Base-by-base conservation (phyloP, 2,888 invertebrate species). In the Synergus japonicus region DNA sequence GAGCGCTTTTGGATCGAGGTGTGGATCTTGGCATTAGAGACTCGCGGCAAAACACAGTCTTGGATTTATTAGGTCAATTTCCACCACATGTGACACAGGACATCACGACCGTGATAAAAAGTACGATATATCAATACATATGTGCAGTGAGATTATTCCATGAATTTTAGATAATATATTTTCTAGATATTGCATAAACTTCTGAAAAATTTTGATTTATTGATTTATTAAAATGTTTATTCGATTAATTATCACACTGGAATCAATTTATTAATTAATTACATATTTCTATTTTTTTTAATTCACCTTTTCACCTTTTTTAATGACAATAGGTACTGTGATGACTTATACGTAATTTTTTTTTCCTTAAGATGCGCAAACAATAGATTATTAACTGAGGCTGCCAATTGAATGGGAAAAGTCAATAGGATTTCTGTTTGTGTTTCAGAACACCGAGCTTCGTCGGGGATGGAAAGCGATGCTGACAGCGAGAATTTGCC, bases 81-180 rank as follows among this genome's bases (percentile, higher is more conserved):
- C 96, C 97, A n/a, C 96, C 96, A 46, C 96, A 97, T 88, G 97
- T 97, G 2, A 97, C 97, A 9, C 96, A 96, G 88, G 97, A 97
- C 91, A 97, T 98, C 85, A 95, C 96, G 84, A 95, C 96, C 86
- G 95, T 97, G 85, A 96, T 98, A 87, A 95, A 96, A 93, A 95
- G 97, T 97, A 93, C 41, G 83, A 13, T n/a, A 63, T 44, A 22
- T n/a, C 22, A 7, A 73, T 76, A 43, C 15, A 12, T 43, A 13
- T 41, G 9, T 29, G 15, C 29, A 29, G 3, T 29, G 3, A 29
- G 3, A 29, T 29, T 29, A 29, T 29, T 29, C 3, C 3, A 29
- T 29, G 29, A 29, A 29, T 29, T 29, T 29, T 29, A 29, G 3
- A 29, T 29, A 29, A 29, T 29, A 29, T 29, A 29, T 29, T 29